Base-by-base conservation (phyloP, 2,888 invertebrate genomes). In the Acanthopleura granulata region DNA sequence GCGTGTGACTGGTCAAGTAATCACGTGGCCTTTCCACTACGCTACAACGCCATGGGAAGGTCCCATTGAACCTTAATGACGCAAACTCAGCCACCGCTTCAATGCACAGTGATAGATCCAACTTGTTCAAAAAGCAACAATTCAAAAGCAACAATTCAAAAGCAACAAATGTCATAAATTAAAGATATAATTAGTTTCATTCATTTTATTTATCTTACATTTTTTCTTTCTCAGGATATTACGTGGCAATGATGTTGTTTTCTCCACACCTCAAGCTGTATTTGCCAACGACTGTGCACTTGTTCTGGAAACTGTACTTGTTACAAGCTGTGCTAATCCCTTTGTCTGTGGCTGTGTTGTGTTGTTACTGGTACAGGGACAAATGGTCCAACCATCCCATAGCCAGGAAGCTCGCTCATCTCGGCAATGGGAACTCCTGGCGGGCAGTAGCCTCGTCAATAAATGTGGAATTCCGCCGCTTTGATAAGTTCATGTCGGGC, bases 321-420 rank as follows among this genome's bases (percentile, higher is more conserved):
- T 50, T 75, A n/a, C 25, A 81, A 22, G 80, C 85, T 25, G 0
- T 88, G 9, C 79, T 93, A 0, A 85, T 93, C 0, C 89, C 93
- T 40, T 25, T 84, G 0, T 81, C 92, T 40, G 91, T 92, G 77
- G 85, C 92, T 29, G 91, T 91, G 62, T 91, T 93, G 80, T 91
- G 94, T 50, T 84, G 92, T 57, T 92, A 92, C 77, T 96, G 96
- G 96, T 94, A 93, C 81, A 92, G 92, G 74, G 91, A 94, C 73
- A 92, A 94, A 77, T 95, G 94, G 93, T 91, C 91, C 11, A 92
- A 93, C 18, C 97, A 97, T 91, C 97, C 97, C 0, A 93, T 96
- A 12, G 93, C 94, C 18, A 92, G 92, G 82, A 93, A 93, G 57
- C 91, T 97, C 0, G 82, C 91, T n/a, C 77, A 82, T 49, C 81